Evolutionary conservation across 2,113 vertebrate species (phyloP).

Genomic region (Diadophis punctatus): DNA sequence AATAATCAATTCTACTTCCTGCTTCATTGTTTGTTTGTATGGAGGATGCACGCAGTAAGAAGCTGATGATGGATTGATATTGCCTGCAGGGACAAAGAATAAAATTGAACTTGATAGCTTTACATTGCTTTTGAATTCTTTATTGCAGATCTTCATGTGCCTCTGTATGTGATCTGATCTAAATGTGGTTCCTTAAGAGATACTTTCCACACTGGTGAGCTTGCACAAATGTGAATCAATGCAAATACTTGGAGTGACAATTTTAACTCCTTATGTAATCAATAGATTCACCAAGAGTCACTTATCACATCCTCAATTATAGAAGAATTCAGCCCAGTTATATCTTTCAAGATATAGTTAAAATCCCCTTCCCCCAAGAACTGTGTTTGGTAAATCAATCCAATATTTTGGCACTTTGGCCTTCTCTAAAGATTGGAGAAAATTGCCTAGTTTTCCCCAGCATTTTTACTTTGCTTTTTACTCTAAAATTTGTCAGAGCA

Average conservation of each 20-base stretch:
- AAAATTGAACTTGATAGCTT: background rate
- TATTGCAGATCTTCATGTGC: background rate
- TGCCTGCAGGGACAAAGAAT: background rate
- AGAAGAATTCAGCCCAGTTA: background rate
- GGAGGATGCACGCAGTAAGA: background rate
- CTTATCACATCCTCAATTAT: background rate
- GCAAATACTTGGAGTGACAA: background rate
- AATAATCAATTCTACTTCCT: slow-evolving; percentile 25
- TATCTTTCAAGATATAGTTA: background rate
- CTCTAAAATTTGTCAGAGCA: background rate
- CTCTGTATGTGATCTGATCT: background rate
- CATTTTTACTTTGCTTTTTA: background rate
- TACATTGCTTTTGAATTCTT: background rate
- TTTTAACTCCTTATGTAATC: background rate
- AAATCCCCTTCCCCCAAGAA: background rate
- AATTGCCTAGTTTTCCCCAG: background rate
- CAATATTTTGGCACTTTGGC: background rate
- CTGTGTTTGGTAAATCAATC: background rate
- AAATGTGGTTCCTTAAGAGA: background rate
- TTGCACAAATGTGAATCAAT: background rate
- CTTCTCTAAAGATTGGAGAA: background rate
- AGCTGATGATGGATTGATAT: slow-evolving; percentile 38
- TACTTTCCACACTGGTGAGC: background rate
- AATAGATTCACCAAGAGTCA: background rate
- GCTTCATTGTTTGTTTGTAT: slow-evolving; percentile 32